Evolutionary conservation across 2,888 invertebrate species (phyloP).

Genomic region (Macrophya annulata): DNA sequence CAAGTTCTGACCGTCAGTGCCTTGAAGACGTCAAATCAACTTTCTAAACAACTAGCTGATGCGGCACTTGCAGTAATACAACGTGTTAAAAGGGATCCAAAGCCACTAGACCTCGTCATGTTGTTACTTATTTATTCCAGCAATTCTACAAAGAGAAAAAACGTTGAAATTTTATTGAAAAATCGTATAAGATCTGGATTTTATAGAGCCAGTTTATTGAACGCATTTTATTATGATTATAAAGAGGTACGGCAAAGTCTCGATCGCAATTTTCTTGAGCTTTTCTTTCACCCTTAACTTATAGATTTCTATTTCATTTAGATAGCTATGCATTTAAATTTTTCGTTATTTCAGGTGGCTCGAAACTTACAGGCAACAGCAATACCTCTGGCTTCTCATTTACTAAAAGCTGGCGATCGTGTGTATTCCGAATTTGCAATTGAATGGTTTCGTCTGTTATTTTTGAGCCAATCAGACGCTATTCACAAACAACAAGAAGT

Average conservation of each 20-base stretch:
- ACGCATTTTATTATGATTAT: conserved; percentile 77
- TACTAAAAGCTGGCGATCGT: conserved; percentile 73
- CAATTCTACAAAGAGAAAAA: conserved; percentile 83
- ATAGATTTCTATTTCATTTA: conserved; percentile 81
- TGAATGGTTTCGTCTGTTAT: conserved; percentile 74
- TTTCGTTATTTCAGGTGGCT: conserved; percentile 66
- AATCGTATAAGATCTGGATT: conserved; percentile 84
- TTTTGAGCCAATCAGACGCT: conserved; percentile 69
- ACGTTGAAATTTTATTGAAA: conserved; percentile 84
- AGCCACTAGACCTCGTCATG: conserved; percentile 86
- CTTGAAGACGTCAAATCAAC: conserved; percentile 82
- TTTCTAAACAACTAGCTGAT: conserved; percentile 82
- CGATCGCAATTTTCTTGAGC: conserved; percentile 79
- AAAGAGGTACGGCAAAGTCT: conserved; percentile 67
- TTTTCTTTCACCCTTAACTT: conserved; percentile 82
- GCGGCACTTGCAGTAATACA: conserved; percentile 83
- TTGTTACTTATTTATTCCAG: conserved; percentile 85
- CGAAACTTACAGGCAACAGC: conserved; percentile 70
- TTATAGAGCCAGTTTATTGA: conserved; percentile 82
- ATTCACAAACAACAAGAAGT: conserved; percentile 74
- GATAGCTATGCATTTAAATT: neutral
- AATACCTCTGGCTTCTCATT: conserved; percentile 69
- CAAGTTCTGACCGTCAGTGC: conserved; percentile 83
- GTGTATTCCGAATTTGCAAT: conserved; percentile 71
- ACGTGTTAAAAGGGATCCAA: conserved; percentile 82